Evolutionary conservation across 2,113 vertebrate genomes (phyloP).

Genomic region (Emydocephalus ijimae): DNA sequence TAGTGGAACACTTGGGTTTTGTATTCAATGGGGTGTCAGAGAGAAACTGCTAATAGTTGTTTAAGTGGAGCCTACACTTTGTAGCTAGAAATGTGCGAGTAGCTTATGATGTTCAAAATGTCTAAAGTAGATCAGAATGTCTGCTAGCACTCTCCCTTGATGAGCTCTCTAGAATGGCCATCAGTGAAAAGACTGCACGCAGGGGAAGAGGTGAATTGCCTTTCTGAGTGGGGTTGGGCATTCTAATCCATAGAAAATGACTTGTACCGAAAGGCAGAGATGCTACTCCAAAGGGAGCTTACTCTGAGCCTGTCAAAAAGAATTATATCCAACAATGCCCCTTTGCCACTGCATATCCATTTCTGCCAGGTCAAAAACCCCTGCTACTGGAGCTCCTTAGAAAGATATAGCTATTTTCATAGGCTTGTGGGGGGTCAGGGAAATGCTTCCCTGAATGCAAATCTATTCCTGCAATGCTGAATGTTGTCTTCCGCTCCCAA

Average conservation of each 20-base stretch:
- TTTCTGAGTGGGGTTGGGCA: neutral
- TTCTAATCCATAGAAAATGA: neutral
- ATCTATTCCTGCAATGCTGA: neutral
- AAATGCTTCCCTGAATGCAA: neutral
- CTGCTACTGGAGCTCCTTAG: neutral
- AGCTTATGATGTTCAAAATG: neutral
- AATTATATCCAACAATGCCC: neutral
- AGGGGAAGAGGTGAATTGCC: neutral
- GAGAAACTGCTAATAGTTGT: constrained; percentile 17
- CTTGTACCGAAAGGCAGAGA: neutral
- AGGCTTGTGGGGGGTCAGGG: neutral
- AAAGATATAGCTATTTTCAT: neutral
- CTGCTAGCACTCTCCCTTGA: constrained; percentile 1
- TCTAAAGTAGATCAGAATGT: neutral
- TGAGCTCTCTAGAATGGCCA: constrained; percentile 8
- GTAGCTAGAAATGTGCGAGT: neutral
- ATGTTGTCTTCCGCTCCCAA: neutral
- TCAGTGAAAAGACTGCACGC: neutral
- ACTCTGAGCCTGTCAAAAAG: too few species aligned
- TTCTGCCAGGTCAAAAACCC: neutral
- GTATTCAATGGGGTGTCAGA: neutral
- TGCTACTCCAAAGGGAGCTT: neutral
- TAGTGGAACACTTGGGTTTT: neutral
- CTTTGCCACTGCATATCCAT: neutral
- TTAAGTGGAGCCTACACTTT: neutral